Evolutionary conservation across 1,140 invertebrate species (phyloP).

Genomic region (Drosophila kepulauana): DNA sequence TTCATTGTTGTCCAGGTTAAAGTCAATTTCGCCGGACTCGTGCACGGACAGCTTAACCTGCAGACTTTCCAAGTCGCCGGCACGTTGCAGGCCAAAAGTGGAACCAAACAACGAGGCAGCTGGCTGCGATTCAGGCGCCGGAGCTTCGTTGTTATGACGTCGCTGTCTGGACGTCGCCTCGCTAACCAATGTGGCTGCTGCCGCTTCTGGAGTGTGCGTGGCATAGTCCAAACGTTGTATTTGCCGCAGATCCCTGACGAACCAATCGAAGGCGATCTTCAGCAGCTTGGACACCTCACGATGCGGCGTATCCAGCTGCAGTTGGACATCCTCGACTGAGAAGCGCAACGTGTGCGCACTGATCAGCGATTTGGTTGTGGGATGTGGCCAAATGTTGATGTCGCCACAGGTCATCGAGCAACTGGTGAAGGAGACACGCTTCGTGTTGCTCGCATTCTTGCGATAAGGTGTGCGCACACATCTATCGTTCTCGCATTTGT

Average conservation of each 20-base stretch:
- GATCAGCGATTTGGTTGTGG: constrained; percentile 73
- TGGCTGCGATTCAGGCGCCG: constrained; percentile 8
- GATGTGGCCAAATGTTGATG: constrained; percentile 84
- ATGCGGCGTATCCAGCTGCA: constrained; percentile 72
- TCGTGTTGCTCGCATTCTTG: constrained; percentile 51
- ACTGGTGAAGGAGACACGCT: constrained; percentile 80
- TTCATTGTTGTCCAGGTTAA: constrained; percentile 90
- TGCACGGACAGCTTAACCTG: constrained; percentile 86
- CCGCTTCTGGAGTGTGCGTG: constrained; percentile 19
- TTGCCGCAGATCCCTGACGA: constrained; percentile 72
- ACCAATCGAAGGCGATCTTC: constrained; percentile 71
- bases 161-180: constrained; percentile 35
- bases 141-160: constrained; percentile 6
- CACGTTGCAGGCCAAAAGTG: constrained; percentile 54
- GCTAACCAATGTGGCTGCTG: constrained; percentile 18
- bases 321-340: constrained; percentile 68
- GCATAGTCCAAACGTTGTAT: constrained; percentile 71
- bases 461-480: constrained; percentile 71
- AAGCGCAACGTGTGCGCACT: constrained; percentile 77
- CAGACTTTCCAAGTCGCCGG: constrained; percentile 85
- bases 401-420: constrained; percentile 84
- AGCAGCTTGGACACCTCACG: constrained; percentile 69
- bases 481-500: constrained; percentile 79
- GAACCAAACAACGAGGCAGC: constrained; percentile 52
- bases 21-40: constrained; percentile 85